Evolutionary conservation across 2,113 vertebrate species (phyloP), one percentile per base, ranked within the genome.

Genomic region (Dasyurus viverrinus): DNA sequence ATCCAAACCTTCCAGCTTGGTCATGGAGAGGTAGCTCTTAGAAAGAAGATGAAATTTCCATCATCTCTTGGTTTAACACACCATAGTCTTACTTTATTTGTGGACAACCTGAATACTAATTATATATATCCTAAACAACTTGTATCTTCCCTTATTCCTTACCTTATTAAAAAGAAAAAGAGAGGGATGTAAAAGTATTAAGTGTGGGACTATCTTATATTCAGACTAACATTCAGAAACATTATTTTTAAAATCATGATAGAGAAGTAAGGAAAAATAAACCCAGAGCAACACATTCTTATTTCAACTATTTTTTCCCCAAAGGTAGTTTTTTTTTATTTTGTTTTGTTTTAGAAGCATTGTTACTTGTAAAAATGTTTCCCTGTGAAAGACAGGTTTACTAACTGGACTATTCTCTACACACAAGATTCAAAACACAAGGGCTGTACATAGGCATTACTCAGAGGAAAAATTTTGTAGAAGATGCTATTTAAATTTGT

Each of bases 401-500:
- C 68, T 94, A 52, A 95, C n/a, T 55, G 46, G 16, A 46, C 30
- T 52, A 89, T 9, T 42, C 0, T 93, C 68, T 84, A 14, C 6
- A 54, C 19, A 23, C 57, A 25, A 55, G 52, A 91, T 93, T 93
- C 23, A 97, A 94, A 95, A 30, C 30, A 93, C 50, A 53, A 14
- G 36, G 60, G 42, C 3, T 54, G 2, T 91, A 30, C 5, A 24
- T 92, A 93, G 90, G n/a, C n/a, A 36, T 89, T 90, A 96, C 68
- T 50, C 12, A 47, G 11, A 94, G 16, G 30, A 4, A 47, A 91
- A 54, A 0, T n/a, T 92, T 90, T 96, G 11, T 54, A 92, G 91
- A 68, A 94, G 95, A 89, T 89, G 60, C 60, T n/a, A 92, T 53
- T 42, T 2, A 0, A 55, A 53, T 91, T 76, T 30, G 60, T n/a